phyloP scores from a whole-genome alignment of 2,888 invertebrate genomes.

The Scrobipalpa costella region DNA sequence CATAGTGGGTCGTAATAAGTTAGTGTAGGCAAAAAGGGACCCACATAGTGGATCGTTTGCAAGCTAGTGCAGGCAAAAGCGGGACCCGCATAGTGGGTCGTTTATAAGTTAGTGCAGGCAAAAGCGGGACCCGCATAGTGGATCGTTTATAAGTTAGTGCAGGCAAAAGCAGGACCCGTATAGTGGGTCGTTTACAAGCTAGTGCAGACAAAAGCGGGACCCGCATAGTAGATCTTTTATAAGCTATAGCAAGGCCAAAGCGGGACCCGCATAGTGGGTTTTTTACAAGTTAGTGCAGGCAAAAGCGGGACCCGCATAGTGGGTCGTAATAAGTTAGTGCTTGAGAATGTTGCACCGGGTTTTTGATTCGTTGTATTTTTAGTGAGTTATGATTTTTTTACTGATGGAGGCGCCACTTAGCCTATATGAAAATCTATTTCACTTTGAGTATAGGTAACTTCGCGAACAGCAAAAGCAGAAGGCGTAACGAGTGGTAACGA shows the following conservation, averaged over 20 bases:
- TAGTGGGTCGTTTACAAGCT: background rate
- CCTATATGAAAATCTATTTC: too few relatives aligned
- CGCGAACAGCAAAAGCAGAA: background rate
- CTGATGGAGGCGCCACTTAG: too few relatives aligned
- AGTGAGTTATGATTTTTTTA: too few relatives aligned
- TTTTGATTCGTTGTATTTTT: too few relatives aligned
- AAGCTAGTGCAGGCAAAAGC: background rate
- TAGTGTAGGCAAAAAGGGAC: background rate
- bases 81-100: background rate
- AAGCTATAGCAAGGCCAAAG: background rate
- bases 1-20: background rate
- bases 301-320: background rate
- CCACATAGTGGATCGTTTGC: background rate
- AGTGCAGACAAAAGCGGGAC: background rate
- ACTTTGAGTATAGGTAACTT: background rate
- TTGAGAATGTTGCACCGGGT: too few relatives aligned
- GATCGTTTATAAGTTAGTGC: too few relatives aligned
- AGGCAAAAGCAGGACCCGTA: too few relatives aligned
- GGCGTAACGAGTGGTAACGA: too few relatives aligned
- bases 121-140: background rate
- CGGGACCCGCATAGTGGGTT: background rate
- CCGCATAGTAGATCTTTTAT: too few relatives aligned
- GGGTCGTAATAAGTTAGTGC: background rate
- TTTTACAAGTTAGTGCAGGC: background rate
- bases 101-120: background rate